These are phyloP conservation scores for Pseudonaja textilis DNA, from an alignment of 2,113 vertebrate species.

Conservation along the genomic window DNA sequence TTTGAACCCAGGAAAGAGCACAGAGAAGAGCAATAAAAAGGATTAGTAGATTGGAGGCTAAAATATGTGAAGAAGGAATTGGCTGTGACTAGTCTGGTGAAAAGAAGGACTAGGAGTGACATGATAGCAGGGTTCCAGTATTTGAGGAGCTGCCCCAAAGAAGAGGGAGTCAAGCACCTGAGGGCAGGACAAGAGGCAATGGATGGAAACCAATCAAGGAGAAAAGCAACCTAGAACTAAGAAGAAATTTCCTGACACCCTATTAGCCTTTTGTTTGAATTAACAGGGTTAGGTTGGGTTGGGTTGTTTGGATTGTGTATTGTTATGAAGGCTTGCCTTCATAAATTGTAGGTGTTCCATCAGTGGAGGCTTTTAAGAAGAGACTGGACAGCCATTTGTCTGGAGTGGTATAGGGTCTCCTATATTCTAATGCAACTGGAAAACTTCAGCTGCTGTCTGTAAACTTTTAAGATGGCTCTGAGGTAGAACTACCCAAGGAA, in stretches of 20 bases:
- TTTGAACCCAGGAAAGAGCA: background rate
- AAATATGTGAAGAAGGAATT: background rate
- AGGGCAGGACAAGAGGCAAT: background rate
- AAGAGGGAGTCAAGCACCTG: background rate
- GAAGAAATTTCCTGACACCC: background rate
- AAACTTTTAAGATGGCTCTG: constrained; percentile 49
- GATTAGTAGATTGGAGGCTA: background rate
- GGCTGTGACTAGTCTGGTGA: background rate
- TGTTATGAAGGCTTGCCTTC: background rate
- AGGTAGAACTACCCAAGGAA: constrained; percentile 48
- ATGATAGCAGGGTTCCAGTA: background rate
- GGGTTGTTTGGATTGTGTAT: too few species aligned
- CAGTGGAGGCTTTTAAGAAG: background rate
- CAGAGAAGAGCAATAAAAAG: background rate
- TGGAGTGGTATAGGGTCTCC: background rate
- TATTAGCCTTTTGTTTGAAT: too few species aligned
- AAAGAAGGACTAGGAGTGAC: background rate
- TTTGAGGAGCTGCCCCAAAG: background rate
- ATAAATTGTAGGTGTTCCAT: background rate
- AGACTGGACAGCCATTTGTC: background rate
- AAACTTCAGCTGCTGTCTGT: constrained; percentile 44
- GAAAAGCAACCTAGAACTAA: background rate
- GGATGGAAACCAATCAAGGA: background rate
- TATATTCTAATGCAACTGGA: background rate
- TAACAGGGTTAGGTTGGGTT: too few species aligned